These are phyloP conservation scores for Drosophila algonquin DNA, from an alignment of 2,888 invertebrate genomes.

Conservation along the genomic window DNA sequence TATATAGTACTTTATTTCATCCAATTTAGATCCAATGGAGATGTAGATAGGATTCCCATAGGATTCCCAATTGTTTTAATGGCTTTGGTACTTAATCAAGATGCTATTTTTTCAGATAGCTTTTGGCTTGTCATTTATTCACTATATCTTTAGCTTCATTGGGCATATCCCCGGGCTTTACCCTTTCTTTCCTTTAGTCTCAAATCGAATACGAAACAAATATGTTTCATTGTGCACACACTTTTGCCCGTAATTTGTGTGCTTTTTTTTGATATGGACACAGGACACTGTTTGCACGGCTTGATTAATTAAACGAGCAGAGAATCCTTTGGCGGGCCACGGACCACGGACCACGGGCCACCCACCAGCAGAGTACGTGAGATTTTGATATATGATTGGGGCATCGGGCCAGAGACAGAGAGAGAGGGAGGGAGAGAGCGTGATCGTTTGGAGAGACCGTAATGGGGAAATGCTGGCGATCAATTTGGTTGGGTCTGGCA, in stretches of 20 bases:
- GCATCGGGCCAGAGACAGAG: constrained; percentile 1
- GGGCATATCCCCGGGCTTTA: no score
- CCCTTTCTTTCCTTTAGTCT: background rate
- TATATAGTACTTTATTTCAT: no score
- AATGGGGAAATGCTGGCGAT: constrained; percentile 39
- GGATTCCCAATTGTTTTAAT: no score
- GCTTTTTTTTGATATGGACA: constrained; percentile 31
- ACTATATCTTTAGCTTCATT: no score
- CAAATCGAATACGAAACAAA: constrained; percentile 46
- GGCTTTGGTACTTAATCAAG: no score
- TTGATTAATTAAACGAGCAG: constrained; percentile 69
- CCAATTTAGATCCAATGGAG: accelerated
- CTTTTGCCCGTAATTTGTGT: constrained; percentile 65
- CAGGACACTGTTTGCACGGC: constrained; percentile 25
- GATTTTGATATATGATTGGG: constrained; percentile 75
- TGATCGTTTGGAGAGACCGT: constrained; percentile 48
- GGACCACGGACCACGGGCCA: constrained; percentile 65
- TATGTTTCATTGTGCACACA: constrained; percentile 63
- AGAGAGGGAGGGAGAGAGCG: background rate
- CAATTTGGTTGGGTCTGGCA: constrained; percentile 33
- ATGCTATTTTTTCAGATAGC: no score
- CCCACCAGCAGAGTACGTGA: constrained; percentile 70
- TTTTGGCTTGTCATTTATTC: no score
- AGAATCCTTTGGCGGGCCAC: constrained; percentile 47
- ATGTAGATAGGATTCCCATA: no score